These are phyloP conservation scores for Papilio polyxenes DNA, from an alignment of 1,140 invertebrate genomes.

Conservation along the genomic window DNA sequence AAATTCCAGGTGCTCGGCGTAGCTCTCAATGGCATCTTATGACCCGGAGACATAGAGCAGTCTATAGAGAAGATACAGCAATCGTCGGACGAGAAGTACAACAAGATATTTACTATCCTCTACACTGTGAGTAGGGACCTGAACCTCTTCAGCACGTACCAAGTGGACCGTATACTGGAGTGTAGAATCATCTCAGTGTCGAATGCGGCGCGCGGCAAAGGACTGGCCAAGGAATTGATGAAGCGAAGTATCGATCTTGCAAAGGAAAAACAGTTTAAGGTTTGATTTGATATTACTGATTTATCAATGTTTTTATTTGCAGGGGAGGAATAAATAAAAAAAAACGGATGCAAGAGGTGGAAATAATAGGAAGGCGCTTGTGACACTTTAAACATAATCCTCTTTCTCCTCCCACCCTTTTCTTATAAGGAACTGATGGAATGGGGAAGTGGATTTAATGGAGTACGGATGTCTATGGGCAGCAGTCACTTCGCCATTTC, in stretches of 20 bases:
- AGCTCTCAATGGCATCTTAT: slow-evolving; percentile 73
- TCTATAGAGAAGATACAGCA: slow-evolving; percentile 71
- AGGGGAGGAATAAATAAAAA: too few species aligned
- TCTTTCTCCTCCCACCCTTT: too few species aligned
- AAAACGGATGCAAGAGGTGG: too few species aligned
- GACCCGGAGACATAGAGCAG: slow-evolving; percentile 76
- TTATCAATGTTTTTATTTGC: too few species aligned
- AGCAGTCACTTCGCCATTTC: too few species aligned
- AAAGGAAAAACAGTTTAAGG: slow-evolving; percentile 85
- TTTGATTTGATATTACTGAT: slow-evolving; percentile 54
- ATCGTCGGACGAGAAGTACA: slow-evolving; percentile 70
- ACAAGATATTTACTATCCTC: slow-evolving; percentile 75
- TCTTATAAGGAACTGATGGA: too few species aligned
- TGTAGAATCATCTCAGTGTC: slow-evolving; percentile 90
- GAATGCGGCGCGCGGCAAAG: slow-evolving; percentile 84
- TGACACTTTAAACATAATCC: too few species aligned
- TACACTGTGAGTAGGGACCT: slow-evolving; percentile 71
- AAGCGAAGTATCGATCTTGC: slow-evolving; percentile 84
- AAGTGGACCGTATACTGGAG: slow-evolving; percentile 88
- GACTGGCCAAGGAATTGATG: slow-evolving; percentile 87
- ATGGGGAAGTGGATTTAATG: too few species aligned
- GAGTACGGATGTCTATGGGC: too few species aligned
- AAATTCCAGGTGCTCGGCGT: slow-evolving; percentile 72
- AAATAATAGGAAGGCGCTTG: too few species aligned
- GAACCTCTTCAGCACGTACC: slow-evolving; percentile 80